phyloP scores from a whole-genome alignment of 2,888 invertebrate genomes.

The Cataglyphis altisquamis region DNA sequence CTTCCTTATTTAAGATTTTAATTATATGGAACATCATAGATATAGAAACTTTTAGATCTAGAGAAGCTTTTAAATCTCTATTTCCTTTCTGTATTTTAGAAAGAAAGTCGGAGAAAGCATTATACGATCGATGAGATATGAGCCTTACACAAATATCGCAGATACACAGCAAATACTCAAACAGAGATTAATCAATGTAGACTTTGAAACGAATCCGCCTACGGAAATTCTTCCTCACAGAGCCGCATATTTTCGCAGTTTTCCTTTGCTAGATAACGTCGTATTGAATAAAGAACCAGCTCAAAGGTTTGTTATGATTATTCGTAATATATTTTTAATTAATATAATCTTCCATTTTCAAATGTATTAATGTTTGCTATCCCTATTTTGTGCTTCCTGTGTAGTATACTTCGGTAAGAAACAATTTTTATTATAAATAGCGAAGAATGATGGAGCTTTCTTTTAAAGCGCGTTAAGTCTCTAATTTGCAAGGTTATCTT shows the following conservation, averaged over 20 bases:
- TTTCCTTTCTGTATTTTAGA: conserved; percentile 80
- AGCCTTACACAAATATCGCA: conserved; percentile 90
- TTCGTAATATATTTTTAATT: background rate
- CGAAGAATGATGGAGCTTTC: background rate
- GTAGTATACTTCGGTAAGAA: conserved; percentile 85
- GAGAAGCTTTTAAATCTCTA: background rate
- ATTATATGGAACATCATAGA: background rate
- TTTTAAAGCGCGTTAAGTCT: background rate
- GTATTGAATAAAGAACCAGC: conserved; percentile 92
- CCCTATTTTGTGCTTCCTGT: conserved; percentile 74
- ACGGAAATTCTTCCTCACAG: conserved; percentile 92
- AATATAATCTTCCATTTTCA: conserved; percentile 7
- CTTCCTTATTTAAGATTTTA: background rate
- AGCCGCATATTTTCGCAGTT: conserved; percentile 92
- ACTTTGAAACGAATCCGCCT: conserved; percentile 94
- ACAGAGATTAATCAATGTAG: conserved; percentile 90
- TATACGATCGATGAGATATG: conserved; percentile 91
- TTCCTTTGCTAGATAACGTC: conserved; percentile 94
- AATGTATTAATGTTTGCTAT: conserved; percentile 65
- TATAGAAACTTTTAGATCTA: background rate
- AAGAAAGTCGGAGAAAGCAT: conserved; percentile 91
- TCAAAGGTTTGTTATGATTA: conserved; percentile 87
- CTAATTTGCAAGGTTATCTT: background rate
- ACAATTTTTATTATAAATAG: conserved; percentile 40
- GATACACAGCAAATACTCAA: conserved; percentile 90